Conservation (phyloP, 2,888 invertebrate genomes). For the Cylloceria caligata region DNA sequence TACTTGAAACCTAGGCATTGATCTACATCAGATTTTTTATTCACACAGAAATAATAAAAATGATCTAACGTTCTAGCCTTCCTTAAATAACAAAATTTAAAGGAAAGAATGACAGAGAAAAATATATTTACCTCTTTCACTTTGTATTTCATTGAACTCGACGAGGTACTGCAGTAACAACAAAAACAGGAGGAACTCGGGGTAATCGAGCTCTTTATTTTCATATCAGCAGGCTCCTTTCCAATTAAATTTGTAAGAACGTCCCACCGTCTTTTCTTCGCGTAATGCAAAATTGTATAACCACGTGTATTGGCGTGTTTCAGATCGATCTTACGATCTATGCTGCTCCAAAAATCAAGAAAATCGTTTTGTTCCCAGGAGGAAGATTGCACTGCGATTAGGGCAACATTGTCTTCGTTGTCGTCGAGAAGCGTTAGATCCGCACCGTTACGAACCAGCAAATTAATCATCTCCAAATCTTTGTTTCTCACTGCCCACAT, state of each 20-base stretch:
- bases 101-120: no score
- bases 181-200: conserved; percentile 50
- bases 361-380: conserved; percentile 83
- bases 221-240: not conserved
- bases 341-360: conserved; percentile 80
- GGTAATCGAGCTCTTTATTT: conserved; percentile 3
- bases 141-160: conserved; percentile 33
- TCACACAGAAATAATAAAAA: no score
- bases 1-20: no score
- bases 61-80: no score
- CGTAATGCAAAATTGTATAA: conserved; percentile 82
- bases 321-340: conserved; percentile 77
- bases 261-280: conserved; percentile 83
- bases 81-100: no score
- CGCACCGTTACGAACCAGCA: conserved; percentile 82
- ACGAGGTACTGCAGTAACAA: conserved; percentile 48
- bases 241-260: conserved; percentile 78
- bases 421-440: conserved; percentile 78
- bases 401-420: conserved; percentile 81
- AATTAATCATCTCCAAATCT: conserved; percentile 81
- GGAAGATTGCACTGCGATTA: conserved; percentile 81
- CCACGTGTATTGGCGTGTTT: conserved; percentile 82
- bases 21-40: no score
- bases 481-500: conserved; percentile 83
- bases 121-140: conserved; percentile 19